Evolutionary conservation across 1,140 invertebrate species (phyloP).

Genomic region (Akabosia matsudoensis): DNA sequence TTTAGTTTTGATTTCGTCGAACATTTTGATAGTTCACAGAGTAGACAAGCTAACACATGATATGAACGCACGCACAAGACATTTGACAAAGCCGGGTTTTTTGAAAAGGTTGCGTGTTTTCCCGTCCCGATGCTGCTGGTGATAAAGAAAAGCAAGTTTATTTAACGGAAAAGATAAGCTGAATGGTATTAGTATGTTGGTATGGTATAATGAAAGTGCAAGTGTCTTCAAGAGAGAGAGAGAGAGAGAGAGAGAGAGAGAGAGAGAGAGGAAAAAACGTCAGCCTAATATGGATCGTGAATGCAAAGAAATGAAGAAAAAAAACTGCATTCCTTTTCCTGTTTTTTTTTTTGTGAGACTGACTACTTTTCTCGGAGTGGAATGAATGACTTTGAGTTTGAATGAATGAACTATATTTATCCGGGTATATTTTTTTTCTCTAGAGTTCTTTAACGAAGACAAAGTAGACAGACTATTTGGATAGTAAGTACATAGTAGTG

Average conservation of each 20-base stretch:
- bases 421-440: not conserved
- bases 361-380: not conserved
- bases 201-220: not conserved
- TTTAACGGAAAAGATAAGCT: not conserved
- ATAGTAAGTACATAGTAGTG: not conserved
- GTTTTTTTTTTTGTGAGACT: too few species aligned
- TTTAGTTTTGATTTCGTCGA: too few species aligned
- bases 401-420: constrained; percentile 24
- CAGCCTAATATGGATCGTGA: not conserved
- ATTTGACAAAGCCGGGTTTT: too few species aligned
- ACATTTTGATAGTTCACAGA: too few species aligned
- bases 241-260: too few species aligned
- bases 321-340: not conserved
- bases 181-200: not conserved
- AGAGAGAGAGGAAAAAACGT: too few species aligned
- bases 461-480: not conserved
- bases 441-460: not conserved
- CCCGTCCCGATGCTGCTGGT: too few species aligned
- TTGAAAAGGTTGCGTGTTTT: too few species aligned
- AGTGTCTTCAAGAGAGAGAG: not conserved
- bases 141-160: constrained; percentile 7
- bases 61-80: too few species aligned
- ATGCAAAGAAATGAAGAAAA: not conserved
- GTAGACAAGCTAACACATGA: too few species aligned
- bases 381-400: constrained; percentile 14